phyloP scores from a whole-genome alignment of 2,797 vertebrate species.

The Cephalopachus bancanus region DNA sequence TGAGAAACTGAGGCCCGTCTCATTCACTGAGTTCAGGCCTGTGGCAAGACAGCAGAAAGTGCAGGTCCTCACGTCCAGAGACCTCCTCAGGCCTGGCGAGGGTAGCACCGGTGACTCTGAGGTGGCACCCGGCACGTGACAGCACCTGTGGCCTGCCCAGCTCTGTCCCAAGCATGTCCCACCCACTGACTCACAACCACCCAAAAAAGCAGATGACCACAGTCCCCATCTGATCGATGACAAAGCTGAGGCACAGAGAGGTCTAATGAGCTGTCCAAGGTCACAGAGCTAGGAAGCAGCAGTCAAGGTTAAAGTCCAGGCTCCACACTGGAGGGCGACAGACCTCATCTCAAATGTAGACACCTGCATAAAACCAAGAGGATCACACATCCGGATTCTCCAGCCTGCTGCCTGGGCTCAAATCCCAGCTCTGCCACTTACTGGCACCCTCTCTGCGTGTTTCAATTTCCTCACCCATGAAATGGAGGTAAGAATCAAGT shows the following conservation, averaged over 20 bases:
- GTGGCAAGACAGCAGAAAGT: background rate
- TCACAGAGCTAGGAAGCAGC: background rate
- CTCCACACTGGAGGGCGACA: background rate
- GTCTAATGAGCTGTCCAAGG: background rate
- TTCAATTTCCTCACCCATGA: background rate
- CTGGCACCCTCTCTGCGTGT: background rate
- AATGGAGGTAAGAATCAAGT: background rate
- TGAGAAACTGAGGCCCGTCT: background rate
- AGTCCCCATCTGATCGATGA: background rate
- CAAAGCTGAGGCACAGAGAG: background rate
- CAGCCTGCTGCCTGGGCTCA: background rate
- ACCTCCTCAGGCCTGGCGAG: background rate
- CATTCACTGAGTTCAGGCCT: rapidly evolving
- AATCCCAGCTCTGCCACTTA: background rate
- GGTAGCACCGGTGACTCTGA: background rate
- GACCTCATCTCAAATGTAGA: background rate
- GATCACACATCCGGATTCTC: background rate
- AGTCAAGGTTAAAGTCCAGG: background rate
- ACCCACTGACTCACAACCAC: background rate
- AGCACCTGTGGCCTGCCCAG: background rate
- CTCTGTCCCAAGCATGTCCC: background rate
- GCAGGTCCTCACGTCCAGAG: background rate
- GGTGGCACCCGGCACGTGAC: background rate
- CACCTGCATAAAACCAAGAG: background rate
- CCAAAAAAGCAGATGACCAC: background rate